phyloP scores from a whole-genome alignment of 53 echinoderm and acorn worm genomes.

The Mesocentrotus franciscanus region DNA sequence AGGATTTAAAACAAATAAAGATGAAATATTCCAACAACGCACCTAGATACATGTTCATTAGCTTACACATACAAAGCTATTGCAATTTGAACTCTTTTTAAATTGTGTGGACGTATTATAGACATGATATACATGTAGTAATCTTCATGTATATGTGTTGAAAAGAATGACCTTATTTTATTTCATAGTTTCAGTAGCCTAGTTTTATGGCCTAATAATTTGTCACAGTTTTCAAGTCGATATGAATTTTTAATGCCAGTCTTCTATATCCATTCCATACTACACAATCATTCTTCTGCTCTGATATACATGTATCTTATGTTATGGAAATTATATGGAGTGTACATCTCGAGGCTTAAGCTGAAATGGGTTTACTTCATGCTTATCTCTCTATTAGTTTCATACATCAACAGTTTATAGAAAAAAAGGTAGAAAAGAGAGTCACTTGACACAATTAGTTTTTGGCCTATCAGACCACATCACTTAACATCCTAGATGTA shows the following conservation, averaged over 20 bases:
- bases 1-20: background rate
- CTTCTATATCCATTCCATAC: background rate
- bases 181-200: background rate
- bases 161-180: constrained; percentile 19
- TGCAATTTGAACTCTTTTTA: background rate
- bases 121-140: background rate
- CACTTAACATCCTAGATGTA: constrained; percentile 27
- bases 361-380: background rate
- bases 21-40: background rate
- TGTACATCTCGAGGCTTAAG: background rate
- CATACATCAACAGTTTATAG: constrained; percentile 6
- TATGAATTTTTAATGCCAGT: background rate
- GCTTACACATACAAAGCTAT: background rate
- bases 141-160: background rate
- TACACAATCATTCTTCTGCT: too few relatives aligned
- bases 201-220: background rate
- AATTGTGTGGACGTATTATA: background rate
- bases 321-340: background rate
- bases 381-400: constrained; percentile 8
- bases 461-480: constrained; percentile 10
- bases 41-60: background rate
- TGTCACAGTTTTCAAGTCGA: constrained; percentile 10
- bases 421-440: background rate
- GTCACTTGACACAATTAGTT: constrained; percentile 58
- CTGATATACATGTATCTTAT: background rate